Percentiles rank a stretch among this genome's conserved stretches.
phyloP scores from a whole-genome alignment of 1,140 invertebrate genomes.

The Leguminivora glycinivorella region DNA sequence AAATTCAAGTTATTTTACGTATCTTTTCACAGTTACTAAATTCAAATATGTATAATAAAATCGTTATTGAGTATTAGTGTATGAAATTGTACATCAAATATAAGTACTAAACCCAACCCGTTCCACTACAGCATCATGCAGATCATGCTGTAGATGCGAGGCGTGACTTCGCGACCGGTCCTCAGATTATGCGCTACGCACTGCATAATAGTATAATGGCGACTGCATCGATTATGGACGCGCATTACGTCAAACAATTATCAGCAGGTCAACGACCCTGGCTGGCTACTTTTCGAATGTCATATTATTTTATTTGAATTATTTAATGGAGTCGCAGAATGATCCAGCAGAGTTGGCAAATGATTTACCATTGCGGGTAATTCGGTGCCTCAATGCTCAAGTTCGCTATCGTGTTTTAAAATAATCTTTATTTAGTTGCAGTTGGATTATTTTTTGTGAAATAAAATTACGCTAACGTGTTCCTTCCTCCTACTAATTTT shows the following conservation, averaged over 20 bases:
- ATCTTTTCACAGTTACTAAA: background rate
- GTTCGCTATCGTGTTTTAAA: no score
- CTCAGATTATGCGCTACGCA: slow-evolving; percentile 59
- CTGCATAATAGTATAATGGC: slow-evolving; percentile 66
- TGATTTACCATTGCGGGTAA: background rate
- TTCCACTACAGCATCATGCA: slow-evolving; percentile 38
- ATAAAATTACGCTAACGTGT: no score
- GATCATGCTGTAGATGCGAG: slow-evolving; percentile 53
- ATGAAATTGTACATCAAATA: background rate
- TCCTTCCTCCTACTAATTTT: no score
- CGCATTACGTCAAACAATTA: slow-evolving; percentile 60
- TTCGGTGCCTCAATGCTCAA: no score
- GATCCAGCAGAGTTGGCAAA: background rate
- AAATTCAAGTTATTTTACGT: no score
- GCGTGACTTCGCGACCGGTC: slow-evolving; percentile 70
- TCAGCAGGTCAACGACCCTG: slow-evolving; percentile 43
- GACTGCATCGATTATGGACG: slow-evolving; percentile 61
- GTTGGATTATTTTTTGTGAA: no score
- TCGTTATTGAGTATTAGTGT: background rate
- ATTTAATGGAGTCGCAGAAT: background rate
- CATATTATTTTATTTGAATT: background rate
- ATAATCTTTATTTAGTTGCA: no score
- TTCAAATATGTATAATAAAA: background rate
- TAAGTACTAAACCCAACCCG: background rate
- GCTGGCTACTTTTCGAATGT: slow-evolving; percentile 27